Percentiles rank a stretch among this genome's conserved stretches.
phyloP scores from a whole-genome alignment of 2,888 invertebrate species.

The Netelia melanura region DNA sequence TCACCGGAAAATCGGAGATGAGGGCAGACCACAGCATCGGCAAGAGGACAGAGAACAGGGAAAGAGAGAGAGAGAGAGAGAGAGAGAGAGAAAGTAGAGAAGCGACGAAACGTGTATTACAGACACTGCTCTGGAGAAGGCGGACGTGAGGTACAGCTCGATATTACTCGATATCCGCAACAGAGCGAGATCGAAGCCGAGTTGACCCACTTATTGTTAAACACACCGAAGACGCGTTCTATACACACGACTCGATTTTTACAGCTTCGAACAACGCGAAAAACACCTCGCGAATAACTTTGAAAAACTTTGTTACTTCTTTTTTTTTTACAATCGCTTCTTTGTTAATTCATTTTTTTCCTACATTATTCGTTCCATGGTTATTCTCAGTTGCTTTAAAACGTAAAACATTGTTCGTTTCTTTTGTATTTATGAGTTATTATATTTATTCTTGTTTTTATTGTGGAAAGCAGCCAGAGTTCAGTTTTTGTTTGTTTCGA shows the following conservation, averaged over 20 bases:
- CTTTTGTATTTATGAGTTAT: too few species aligned
- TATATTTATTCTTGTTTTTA: too few species aligned
- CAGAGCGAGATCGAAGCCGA: conserved; percentile 63
- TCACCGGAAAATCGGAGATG: conserved; percentile 34
- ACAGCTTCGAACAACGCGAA: conserved; percentile 21
- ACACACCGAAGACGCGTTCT: conserved; percentile 35
- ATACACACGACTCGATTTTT: conserved; percentile 41
- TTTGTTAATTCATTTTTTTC: not conserved
- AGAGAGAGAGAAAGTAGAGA: not conserved
- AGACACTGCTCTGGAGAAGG: conserved; percentile 41
- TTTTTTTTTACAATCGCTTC: not conserved
- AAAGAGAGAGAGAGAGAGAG: conserved; percentile 16
- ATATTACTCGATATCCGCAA: conserved; percentile 68
- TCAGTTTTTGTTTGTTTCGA: too few species aligned
- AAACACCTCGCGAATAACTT: not conserved
- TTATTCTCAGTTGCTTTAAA: not conserved
- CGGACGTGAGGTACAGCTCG: conserved; percentile 57
- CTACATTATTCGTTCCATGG: not conserved
- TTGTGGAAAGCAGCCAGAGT: too few species aligned
- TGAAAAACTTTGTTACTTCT: conserved; percentile 2
- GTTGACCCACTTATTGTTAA: conserved; percentile 66
- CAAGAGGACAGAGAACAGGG: not conserved
- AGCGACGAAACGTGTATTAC: conserved; percentile 35
- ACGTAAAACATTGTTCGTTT: too few species aligned
- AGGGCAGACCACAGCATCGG: conserved; percentile 13